Percentiles rank a stretch among this genome's conserved stretches.
phyloP scores from a whole-genome alignment of 2,888 invertebrate genomes.

The Marasmarcha lunaedactyla region DNA sequence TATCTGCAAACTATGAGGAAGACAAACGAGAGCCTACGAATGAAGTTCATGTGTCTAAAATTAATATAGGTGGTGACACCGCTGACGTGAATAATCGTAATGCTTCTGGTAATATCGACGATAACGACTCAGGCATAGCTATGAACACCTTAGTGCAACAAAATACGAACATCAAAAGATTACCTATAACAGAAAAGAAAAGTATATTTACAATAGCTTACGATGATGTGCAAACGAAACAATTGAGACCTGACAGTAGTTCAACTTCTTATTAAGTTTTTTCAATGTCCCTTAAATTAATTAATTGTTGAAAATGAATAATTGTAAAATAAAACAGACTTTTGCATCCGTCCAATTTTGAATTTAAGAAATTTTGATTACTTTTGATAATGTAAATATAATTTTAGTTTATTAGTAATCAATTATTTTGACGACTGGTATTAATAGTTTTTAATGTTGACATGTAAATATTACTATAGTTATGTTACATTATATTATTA shows the following conservation, averaged over 20 bases:
- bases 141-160: constrained; percentile 72
- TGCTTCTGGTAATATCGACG: constrained; percentile 58
- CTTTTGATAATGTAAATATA: not conserved
- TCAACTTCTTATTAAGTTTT: constrained; percentile 72
- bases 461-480: constrained; percentile 25
- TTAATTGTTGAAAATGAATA: constrained; percentile 8
- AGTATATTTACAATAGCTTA: constrained; percentile 94
- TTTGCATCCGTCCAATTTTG: constrained; percentile 18
- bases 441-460: constrained; percentile 29
- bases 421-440: constrained; percentile 44
- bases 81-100: constrained; percentile 30
- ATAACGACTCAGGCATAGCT: constrained; percentile 85
- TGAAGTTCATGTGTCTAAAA: constrained; percentile 71
- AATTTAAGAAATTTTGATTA: constrained; percentile 8
- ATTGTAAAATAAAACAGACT: constrained; percentile 12
- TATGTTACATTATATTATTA: constrained; percentile 10
- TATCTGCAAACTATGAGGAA: constrained; percentile 53
- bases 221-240: constrained; percentile 89
- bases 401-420: constrained; percentile 1
- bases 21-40: constrained; percentile 36
- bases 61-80: constrained; percentile 54
- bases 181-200: constrained; percentile 86
- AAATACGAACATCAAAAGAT: constrained; percentile 65
- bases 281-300: constrained; percentile 36
- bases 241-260: constrained; percentile 83